Percentiles rank a stretch among this genome's conserved stretches.
phyloP scores from a whole-genome alignment of 2,113 vertebrate species.

The Perognathus longimembris region DNA sequence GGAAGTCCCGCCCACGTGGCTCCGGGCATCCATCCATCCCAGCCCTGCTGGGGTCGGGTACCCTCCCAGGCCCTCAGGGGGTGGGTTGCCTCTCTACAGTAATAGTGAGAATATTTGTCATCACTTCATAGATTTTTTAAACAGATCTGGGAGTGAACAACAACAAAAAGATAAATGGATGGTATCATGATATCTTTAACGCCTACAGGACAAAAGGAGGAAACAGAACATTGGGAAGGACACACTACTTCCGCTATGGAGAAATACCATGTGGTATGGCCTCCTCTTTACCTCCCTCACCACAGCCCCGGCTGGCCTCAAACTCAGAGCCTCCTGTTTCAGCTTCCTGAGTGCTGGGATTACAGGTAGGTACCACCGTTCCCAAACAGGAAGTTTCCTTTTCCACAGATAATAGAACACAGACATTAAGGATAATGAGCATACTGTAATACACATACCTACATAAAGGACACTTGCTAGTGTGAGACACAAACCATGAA shows the following conservation, averaged over 20 bases:
- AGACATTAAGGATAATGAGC: neutral
- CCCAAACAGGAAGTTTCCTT: neutral
- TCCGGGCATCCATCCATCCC: neutral
- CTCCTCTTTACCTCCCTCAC: too few relatives aligned
- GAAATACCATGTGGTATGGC: neutral
- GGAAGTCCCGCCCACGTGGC: neutral
- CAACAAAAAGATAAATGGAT: neutral
- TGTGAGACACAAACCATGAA: neutral
- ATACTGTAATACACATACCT: neutral
- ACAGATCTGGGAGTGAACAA: neutral
- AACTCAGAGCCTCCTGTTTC: neutral
- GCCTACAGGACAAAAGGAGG: neutral
- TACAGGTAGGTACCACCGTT: neutral
- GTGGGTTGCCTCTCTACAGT: too few relatives aligned
- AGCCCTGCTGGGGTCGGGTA: neutral
- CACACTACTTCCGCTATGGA: slow-evolving; percentile 6
- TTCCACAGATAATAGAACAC: neutral
- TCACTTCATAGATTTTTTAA: neutral
- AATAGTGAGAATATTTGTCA: neutral
- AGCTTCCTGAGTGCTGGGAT: neutral
- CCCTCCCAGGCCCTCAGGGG: rapidly evolving
- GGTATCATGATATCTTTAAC: neutral
- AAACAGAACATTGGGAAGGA: neutral
- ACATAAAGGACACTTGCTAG: neutral
- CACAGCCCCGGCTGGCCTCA: neutral